Conservation (phyloP, 2,113 vertebrate species). For the Tautogolabrus adspersus region DNA sequence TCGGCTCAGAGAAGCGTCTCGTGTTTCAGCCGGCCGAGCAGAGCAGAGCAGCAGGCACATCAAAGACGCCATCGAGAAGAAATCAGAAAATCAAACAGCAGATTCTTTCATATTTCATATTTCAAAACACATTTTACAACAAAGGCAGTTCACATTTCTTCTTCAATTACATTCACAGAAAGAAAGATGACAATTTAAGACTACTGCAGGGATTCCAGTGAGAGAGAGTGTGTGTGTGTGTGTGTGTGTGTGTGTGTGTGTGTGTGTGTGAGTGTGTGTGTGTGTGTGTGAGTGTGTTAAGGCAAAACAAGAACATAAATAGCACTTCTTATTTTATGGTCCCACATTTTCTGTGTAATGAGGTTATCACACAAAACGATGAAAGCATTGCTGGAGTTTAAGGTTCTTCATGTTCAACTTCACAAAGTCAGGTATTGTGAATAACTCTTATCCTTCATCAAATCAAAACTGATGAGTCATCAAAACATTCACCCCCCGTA, state of each 20-base stretch:
- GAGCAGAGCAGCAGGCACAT: constrained; percentile 10
- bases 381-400: no score
- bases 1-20: not conserved
- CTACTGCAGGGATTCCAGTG: not conserved
- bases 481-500: no score
- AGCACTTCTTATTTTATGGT: not conserved
- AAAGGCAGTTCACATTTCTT: constrained; percentile 4
- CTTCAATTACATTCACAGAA: constrained; percentile 30
- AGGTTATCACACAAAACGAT: no score
- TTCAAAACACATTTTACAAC: constrained; percentile 9
- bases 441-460: no score
- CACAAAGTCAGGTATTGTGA: no score
- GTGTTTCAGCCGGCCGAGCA: constrained; percentile 3
- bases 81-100: not conserved
- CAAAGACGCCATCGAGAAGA: not conserved
- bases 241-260: not conserved
- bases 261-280: not conserved
- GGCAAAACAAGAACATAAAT: not conserved
- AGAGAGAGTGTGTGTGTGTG: not conserved
- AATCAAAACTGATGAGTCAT: no score
- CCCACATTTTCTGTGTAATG: not conserved
- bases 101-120: not conserved
- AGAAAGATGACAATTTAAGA: constrained; percentile 2
- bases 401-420: no score
- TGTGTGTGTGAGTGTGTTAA: not conserved